These are phyloP conservation scores for Echinometra lucunter DNA, from an alignment of 53 echinoderm and acorn worm species.

Conservation along the genomic window DNA sequence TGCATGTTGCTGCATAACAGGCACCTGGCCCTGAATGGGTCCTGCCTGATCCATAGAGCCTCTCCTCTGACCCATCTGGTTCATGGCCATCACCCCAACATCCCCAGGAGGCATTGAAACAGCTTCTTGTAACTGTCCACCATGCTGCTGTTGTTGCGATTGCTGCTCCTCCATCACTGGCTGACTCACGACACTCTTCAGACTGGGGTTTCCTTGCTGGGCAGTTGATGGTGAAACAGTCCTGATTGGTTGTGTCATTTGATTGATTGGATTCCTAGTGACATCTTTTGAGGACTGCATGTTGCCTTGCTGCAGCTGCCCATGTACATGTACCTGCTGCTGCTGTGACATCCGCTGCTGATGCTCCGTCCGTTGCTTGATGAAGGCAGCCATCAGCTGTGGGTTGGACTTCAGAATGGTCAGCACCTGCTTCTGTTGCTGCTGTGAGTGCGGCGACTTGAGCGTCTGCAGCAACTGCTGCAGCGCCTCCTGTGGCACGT, in stretches of 20 bases:
- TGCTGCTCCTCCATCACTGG: conserved; percentile 73
- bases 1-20: conserved; percentile 65
- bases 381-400: no score
- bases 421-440: no score
- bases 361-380: no score
- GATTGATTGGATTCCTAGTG: conserved; percentile 76
- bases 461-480: no score
- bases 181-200: conserved; percentile 72
- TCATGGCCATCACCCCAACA: conserved; percentile 69
- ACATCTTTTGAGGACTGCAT: conserved; percentile 80
- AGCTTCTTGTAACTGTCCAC: conserved; percentile 77
- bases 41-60: conserved; percentile 70
- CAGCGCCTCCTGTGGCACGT: no score
- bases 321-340: conserved; percentile 70
- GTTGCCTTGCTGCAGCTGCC: conserved; percentile 69
- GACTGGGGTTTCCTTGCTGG: conserved; percentile 67
- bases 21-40: conserved; percentile 77
- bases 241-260: conserved; percentile 71
- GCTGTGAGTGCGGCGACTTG: no score
- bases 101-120: conserved; percentile 76
- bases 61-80: conserved; percentile 85
- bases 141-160: conserved; percentile 29
- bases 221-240: conserved; percentile 73
- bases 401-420: no score
- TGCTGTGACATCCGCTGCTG: no score